Evolutionary conservation across 2,113 vertebrate species (phyloP).

Genomic region (Chiloscyllium plagiosum): DNA sequence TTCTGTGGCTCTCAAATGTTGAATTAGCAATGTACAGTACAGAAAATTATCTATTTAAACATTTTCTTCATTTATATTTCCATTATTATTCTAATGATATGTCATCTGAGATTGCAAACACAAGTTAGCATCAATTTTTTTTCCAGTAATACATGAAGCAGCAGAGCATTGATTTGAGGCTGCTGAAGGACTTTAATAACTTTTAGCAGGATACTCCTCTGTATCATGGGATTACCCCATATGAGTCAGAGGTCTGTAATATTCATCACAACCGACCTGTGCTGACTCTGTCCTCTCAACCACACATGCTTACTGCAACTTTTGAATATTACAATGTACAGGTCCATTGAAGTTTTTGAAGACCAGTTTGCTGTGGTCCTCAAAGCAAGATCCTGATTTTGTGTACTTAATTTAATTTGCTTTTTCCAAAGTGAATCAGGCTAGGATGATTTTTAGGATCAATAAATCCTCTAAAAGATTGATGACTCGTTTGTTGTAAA

Average conservation of each 20-base stretch:
- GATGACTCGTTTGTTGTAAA: not conserved
- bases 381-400: not conserved
- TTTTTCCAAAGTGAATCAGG: not conserved
- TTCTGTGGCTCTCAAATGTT: not conserved
- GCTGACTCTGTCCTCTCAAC: not conserved
- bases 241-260: not conserved
- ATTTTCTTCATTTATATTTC: not conserved
- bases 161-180: not conserved
- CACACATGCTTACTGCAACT: not conserved
- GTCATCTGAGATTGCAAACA: not conserved
- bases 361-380: not conserved
- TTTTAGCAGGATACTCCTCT: not conserved
- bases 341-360: not conserved
- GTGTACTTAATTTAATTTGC: not conserved
- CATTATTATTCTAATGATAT: not conserved
- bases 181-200: not conserved
- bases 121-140: not conserved
- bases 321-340: not conserved
- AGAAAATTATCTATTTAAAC: not conserved
- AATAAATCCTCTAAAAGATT: not conserved
- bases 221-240: not conserved
- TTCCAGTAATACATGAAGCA: not conserved
- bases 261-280: not conserved
- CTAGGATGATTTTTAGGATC: not conserved
- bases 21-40: not conserved